Base-by-base conservation (phyloP, 2,797 vertebrate genomes). In the Gambelia wislizenii region DNA sequence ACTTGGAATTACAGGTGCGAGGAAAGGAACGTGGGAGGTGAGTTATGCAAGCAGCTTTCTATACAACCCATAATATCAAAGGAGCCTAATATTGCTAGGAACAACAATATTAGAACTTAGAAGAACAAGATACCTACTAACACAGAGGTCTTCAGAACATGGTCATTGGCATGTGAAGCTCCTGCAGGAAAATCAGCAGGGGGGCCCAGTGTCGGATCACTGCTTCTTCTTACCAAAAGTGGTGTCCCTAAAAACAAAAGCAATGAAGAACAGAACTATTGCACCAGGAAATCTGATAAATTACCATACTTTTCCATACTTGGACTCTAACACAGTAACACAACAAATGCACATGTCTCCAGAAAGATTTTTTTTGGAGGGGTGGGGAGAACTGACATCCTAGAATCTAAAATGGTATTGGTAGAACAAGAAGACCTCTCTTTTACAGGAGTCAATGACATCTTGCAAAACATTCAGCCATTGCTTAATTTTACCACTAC, bases 161-260 rank as follows among this genome's bases (percentile, higher is more conserved):
- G 93, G 88, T 97, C 93, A 30, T 90, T 92, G 16, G 94, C 87
- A 83, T 97, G 95, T 61, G 96, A 93, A 90, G 94, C 59, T 52
- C 86, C 93, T 1, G 85, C 93, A 49, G 94, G 96, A 83, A 96
- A 94, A 47, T 97, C 96, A 82, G 91, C 83, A 76, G 96, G 96
- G 3, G 94, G 95, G 0, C 95, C 95, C 75, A 97, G 47, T 0
- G 92, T 92, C 76, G 97, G 97, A 94, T 98, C 97, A 84, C 97
- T 98, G 96, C 97, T 98, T 91, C 97, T 96, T 93, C 97, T 96
- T 25, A 98, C 97, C 81, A 98, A 94, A 82, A 98, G 96, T 0
- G 97, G 97, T 27, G 97, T 98, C 81, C 97, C 97, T 98, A 89
- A 0, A 16, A 92, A 87, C 95, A 87, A 95, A 93, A 96, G 42